Conservation (phyloP, 2,113 vertebrate species). For the Hippocampus mohnikei region DNA sequence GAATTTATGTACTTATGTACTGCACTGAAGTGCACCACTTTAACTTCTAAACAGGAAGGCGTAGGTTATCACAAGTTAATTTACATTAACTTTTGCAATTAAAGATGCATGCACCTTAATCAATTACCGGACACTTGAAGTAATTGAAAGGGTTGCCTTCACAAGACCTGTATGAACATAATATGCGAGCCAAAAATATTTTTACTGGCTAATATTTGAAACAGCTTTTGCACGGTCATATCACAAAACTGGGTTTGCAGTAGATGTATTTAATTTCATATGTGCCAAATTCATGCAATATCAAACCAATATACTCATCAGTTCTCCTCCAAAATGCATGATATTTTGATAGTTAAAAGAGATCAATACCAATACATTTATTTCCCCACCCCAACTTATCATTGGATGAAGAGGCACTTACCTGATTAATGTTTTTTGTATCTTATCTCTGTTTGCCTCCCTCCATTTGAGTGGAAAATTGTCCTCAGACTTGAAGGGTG, state of each 20-base stretch:
- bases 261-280: neutral
- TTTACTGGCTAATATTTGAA: neutral
- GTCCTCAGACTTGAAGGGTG: conserved; percentile 40
- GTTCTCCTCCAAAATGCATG: neutral
- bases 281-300: neutral
- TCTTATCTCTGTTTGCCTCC: conserved; percentile 44
- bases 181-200: neutral
- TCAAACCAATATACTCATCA: neutral
- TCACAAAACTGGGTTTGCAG: neutral
- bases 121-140: neutral
- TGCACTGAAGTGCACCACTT: neutral
- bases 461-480: conserved; percentile 51
- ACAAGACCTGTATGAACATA: neutral
- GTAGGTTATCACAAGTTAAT: neutral
- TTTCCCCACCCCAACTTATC: neutral
- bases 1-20: neutral
- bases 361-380: neutral
- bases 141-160: neutral
- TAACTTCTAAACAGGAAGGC: neutral
- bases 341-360: neutral
- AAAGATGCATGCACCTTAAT: neutral
- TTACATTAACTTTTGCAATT: neutral
- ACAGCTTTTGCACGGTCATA: neutral
- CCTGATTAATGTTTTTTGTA: conserved; percentile 38
- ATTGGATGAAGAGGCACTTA: conserved; percentile 40